A percentile compares a stretch with the other conserved stretches of the same genome.
Conservation (phyloP, 2,888 invertebrate genomes). For the Chelonus formosanus region DNA sequence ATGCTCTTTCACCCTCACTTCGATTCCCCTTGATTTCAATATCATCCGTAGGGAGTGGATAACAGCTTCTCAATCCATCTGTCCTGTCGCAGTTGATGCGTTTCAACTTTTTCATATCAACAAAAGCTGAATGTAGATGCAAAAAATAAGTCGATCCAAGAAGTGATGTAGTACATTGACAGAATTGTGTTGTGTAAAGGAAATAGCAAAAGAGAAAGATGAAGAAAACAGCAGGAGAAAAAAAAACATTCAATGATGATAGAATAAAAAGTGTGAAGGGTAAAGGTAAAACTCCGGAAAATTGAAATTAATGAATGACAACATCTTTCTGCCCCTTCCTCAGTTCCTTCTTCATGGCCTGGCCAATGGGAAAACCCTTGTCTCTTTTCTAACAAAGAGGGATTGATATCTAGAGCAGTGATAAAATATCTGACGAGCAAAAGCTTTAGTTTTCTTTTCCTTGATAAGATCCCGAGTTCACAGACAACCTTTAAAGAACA, state of each 20-base stretch:
- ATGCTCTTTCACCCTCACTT: constrained; percentile 22
- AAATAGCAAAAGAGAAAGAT: background rate
- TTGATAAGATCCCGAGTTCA: constrained; percentile 23
- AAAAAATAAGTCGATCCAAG: constrained; percentile 6
- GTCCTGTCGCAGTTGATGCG: constrained; percentile 37
- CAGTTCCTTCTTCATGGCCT: constrained; percentile 29
- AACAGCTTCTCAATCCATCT: constrained; percentile 29
- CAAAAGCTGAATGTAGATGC: constrained; percentile 1
- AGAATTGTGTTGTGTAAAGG: constrained; percentile 34
- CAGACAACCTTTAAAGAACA: constrained; percentile 20
- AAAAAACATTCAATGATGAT: constrained; percentile 20
- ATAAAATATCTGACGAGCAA: constrained; percentile 24
- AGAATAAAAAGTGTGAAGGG: constrained; percentile 26
- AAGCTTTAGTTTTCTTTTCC: constrained; percentile 8
- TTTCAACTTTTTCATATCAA: constrained; percentile 30
- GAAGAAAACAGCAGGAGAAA: constrained; percentile 18
- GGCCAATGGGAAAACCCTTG: constrained; percentile 49
- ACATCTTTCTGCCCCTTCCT: constrained; percentile 38
- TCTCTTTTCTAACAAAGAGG: constrained; percentile 49
- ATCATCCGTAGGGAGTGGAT: constrained; percentile 18
- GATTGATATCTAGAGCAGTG: constrained; percentile 43
- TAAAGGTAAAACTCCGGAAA: constrained; percentile 62
- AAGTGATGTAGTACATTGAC: constrained; percentile 27
- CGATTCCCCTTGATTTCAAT: constrained; percentile 30
- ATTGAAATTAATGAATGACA: constrained; percentile 64